Evolutionary conservation across 2,113 vertebrate species (phyloP).

Genomic region (Pangasianodon gigas): DNA sequence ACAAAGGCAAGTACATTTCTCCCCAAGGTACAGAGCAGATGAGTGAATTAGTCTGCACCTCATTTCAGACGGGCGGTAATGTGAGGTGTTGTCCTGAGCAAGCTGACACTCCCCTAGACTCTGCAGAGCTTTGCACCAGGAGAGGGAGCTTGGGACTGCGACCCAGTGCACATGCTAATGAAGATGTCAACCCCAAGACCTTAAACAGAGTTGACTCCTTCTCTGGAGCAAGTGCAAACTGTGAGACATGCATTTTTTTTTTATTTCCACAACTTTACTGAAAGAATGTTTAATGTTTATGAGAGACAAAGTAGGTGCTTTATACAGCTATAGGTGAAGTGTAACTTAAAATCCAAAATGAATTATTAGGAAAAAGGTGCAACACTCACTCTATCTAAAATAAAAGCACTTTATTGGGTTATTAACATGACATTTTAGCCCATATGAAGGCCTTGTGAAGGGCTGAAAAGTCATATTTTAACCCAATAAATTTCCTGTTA

Average conservation of each 20-base stretch:
- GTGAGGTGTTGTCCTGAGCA: conserved; percentile 43
- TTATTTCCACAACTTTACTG: neutral
- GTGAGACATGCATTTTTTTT: conserved; percentile 59
- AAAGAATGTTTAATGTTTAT: neutral
- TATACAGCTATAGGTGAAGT: neutral
- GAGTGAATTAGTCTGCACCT: conserved; percentile 49
- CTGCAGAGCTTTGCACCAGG: conserved; percentile 56
- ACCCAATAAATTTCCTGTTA: neutral
- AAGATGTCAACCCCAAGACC: conserved; percentile 60
- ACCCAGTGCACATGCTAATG: conserved; percentile 56
- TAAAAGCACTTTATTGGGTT: neutral
- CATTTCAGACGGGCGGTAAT: conserved; percentile 38
- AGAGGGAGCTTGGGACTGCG: conserved; percentile 55
- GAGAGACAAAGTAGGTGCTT: neutral
- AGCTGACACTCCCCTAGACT: conserved; percentile 60
- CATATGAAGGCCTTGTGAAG: neutral
- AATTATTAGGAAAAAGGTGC: neutral
- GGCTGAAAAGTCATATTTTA: neutral
- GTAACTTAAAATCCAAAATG: neutral
- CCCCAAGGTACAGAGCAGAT: conserved; percentile 60
- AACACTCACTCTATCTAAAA: neutral
- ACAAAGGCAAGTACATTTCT: conserved; percentile 47
- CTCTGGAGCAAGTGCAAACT: conserved; percentile 60
- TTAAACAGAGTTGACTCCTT: conserved; percentile 59
- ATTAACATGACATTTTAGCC: neutral